Base-by-base conservation (phyloP, 2,797 vertebrate genomes). In the Centropyge bicolor region DNA sequence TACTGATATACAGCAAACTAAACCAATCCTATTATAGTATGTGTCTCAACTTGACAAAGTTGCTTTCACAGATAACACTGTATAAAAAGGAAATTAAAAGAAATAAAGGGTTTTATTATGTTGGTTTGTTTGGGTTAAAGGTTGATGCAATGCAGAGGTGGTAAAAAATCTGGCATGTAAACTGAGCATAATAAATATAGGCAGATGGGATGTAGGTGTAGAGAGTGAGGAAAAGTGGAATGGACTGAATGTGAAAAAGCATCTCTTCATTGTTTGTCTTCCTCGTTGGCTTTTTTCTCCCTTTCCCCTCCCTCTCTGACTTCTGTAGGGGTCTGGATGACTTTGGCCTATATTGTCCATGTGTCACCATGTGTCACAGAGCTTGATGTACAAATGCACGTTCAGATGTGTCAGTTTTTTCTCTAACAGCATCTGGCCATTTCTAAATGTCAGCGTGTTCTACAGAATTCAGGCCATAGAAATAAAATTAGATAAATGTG, bases 381-480 rank as follows among this genome's bases (percentile, higher is more conserved):
- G 8, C 5, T 13, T 72, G 71, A 79, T 51, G 67, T 40, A 49
- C 41, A 76, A 78, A 65, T 76, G 66, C 70, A 59, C 76, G 79
- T 69, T 79, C 49, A 60, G 52, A 65, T 48, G 35, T 82, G 75
- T 70, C 74, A 69, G 17, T 35, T 46, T 38, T 56, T 63, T 40
- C 40, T 73, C 31, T 66, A 46, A 51, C 67, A 63, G 70, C 5
- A 1, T 48, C 41, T 52, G 66, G 45, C 51, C n/a, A 20, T 61
- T 76, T 79, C 43, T 61, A 79, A 82, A 85, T 79, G 72, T 85
- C 76, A 78, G 8, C 43, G 13, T 43, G 62, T 75, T 60, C 19
- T 16, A 20, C 40, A 8, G 57, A 43, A 35, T 55, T 49, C 16
- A n/a, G 71, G 17, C 55, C 45, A 46, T 10, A 43, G 40, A 59